Evolutionary conservation across 2,888 invertebrate species (phyloP).

Genomic region (Limnephilus lunatus): DNA sequence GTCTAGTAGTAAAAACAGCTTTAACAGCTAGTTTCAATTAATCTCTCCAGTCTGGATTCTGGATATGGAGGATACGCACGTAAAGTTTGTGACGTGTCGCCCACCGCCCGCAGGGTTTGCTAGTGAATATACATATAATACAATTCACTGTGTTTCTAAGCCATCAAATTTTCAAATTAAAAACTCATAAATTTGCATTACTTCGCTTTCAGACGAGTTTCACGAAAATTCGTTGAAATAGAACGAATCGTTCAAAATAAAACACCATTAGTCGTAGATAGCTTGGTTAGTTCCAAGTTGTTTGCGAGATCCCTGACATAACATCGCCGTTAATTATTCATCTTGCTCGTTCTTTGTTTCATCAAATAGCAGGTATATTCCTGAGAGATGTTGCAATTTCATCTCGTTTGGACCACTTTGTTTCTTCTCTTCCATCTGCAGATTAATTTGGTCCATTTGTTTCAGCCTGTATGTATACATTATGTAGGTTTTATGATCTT

Average conservation of each 20-base stretch:
- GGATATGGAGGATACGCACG: too few relatives aligned
- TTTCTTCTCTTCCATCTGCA: constrained; percentile 10
- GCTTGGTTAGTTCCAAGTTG: background rate
- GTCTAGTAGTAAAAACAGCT: too few relatives aligned
- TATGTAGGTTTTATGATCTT: background rate
- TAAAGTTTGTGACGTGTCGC: too few relatives aligned
- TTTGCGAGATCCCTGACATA: background rate
- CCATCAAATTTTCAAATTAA: too few relatives aligned
- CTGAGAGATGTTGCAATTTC: constrained; percentile 21
- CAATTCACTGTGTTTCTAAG: too few relatives aligned
- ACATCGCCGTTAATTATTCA: constrained; percentile 22
- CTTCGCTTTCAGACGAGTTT: background rate
- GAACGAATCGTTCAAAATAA: background rate
- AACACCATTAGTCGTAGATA: background rate
- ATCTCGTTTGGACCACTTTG: background rate
- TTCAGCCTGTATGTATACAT: background rate
- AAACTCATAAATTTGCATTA: too few relatives aligned
- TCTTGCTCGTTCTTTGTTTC: constrained; percentile 14
- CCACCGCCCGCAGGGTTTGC: too few relatives aligned
- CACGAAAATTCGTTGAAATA: background rate
- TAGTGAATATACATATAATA: too few relatives aligned
- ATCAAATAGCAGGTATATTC: constrained; percentile 17
- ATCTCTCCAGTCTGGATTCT: too few relatives aligned
- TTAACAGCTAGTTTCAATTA: too few relatives aligned
- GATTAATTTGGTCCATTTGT: constrained; percentile 39